Evolutionary conservation across 2,113 vertebrate species (phyloP).

Genomic region (Apeltes quadracus): DNA sequence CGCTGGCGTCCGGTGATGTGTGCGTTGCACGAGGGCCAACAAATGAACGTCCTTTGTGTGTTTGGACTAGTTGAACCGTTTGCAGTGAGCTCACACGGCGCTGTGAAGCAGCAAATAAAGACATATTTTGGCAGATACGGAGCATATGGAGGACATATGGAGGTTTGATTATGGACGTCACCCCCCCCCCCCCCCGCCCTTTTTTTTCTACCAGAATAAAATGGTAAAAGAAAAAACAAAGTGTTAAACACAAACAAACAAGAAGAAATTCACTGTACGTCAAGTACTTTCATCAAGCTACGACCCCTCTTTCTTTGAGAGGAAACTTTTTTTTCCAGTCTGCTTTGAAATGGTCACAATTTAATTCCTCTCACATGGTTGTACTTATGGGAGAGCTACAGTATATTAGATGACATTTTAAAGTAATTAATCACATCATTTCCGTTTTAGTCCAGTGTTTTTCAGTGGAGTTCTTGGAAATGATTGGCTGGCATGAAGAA

Average conservation of each 20-base stretch:
- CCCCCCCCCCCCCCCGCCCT: too few species aligned
- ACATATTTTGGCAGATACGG: neutral
- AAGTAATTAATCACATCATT: conserved; percentile 15
- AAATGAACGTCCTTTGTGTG: neutral
- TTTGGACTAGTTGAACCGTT: neutral
- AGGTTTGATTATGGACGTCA: neutral
- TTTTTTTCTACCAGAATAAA: neutral
- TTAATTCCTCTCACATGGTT: neutral
- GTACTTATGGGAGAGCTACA: too few species aligned
- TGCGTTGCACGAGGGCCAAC: neutral
- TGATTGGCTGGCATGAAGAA: conserved; percentile 8
- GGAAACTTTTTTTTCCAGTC: neutral
- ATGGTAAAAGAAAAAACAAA: neutral
- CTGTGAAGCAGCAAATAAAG: too few species aligned
- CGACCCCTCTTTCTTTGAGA: neutral
- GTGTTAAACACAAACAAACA: neutral
- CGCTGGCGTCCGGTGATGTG: neutral
- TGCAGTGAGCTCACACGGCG: neutral
- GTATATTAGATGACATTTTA: neutral
- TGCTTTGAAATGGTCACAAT: neutral
- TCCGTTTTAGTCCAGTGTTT: neutral
- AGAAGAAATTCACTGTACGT: neutral
- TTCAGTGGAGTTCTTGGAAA: conserved; percentile 12
- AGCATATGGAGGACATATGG: conserved; percentile 4
- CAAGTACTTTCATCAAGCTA: neutral